phyloP scores from a whole-genome alignment of 2,797 vertebrate species.

The Alca torda region DNA sequence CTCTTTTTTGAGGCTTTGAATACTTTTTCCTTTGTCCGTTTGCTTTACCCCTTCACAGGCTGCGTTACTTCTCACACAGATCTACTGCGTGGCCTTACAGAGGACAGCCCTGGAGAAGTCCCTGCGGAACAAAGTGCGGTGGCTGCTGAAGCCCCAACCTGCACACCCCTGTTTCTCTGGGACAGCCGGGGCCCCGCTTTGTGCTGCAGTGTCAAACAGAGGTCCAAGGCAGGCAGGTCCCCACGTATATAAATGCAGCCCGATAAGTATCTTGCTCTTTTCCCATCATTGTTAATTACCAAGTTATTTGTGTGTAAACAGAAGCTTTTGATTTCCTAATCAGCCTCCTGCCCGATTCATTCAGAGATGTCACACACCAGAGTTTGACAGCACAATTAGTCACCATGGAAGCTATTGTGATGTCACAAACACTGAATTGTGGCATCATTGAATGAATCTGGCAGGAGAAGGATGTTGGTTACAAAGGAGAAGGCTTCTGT shows the following conservation, averaged over 20 bases:
- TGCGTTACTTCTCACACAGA: not conserved
- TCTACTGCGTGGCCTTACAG: not conserved
- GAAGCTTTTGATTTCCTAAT: conserved; percentile 63
- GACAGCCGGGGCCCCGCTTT: not conserved
- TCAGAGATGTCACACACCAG: conserved; percentile 57
- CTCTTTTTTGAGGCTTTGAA: not conserved
- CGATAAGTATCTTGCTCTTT: conserved; percentile 58
- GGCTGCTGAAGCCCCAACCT: not conserved
- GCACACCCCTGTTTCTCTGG: not conserved
- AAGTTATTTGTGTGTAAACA: conserved; percentile 65
- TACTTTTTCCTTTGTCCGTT: not conserved
- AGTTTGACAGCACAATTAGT: conserved; percentile 71
- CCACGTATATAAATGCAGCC: conserved; percentile 58
- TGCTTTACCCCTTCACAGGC: not conserved
- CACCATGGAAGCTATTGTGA: conserved; percentile 69
- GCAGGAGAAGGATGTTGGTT: conserved; percentile 57
- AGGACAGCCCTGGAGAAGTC: not conserved
- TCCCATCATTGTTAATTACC: conserved; percentile 68
- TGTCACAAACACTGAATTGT: conserved; percentile 62
- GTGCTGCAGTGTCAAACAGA: conserved; percentile 19
- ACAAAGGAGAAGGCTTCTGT: conserved; percentile 61
- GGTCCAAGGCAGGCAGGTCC: conserved; percentile 29
- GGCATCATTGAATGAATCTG: conserved; percentile 66
- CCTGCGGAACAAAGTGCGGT: not conserved
- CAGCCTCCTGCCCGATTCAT: conserved; percentile 54